Conservation (phyloP, 2,113 vertebrate genomes). For the Cyphomyrus discorhynchus region DNA sequence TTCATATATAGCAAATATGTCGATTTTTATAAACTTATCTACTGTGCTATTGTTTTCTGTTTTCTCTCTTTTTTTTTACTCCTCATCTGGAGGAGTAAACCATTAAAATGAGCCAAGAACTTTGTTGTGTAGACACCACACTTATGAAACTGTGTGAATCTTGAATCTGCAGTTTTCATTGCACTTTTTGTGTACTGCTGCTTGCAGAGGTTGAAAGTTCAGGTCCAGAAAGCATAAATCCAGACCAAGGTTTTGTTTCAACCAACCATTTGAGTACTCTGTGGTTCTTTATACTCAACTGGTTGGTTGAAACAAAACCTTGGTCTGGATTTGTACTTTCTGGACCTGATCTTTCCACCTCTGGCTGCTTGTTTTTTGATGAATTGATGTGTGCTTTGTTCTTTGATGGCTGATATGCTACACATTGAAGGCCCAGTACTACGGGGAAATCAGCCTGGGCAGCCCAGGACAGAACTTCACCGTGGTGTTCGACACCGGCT, state of each 20-base stretch:
- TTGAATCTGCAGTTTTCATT: not conserved
- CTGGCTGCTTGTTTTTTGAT: not conserved
- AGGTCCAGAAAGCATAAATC: not conserved
- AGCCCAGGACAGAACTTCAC: conserved; percentile 70
- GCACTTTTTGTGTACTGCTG: not conserved
- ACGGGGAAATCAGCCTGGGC: conserved; percentile 64
- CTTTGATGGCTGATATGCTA: not conserved
- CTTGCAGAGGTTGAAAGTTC: not conserved
- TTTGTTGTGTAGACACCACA: not conserved
- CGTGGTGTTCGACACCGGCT: conserved; percentile 77
- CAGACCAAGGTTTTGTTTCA: not conserved
- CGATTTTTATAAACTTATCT: not conserved
- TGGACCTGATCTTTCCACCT: not conserved
- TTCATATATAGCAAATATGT: not conserved
- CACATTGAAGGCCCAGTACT: conserved; percentile 66
- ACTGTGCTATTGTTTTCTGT: not conserved
- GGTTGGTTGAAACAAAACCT: not conserved
- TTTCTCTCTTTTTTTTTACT: not conserved
- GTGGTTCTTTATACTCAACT: not conserved
- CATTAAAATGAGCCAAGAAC: not conserved
- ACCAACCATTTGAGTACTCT: not conserved
- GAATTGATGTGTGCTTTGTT: not conserved
- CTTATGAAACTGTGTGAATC: not conserved
- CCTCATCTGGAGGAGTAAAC: not conserved
- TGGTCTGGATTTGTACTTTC: not conserved